Percentiles rank a stretch among this genome's conserved stretches.
Evolutionary conservation across 2,113 vertebrate species (phyloP).

Genomic region (Ornithorhynchus anatinus): DNA sequence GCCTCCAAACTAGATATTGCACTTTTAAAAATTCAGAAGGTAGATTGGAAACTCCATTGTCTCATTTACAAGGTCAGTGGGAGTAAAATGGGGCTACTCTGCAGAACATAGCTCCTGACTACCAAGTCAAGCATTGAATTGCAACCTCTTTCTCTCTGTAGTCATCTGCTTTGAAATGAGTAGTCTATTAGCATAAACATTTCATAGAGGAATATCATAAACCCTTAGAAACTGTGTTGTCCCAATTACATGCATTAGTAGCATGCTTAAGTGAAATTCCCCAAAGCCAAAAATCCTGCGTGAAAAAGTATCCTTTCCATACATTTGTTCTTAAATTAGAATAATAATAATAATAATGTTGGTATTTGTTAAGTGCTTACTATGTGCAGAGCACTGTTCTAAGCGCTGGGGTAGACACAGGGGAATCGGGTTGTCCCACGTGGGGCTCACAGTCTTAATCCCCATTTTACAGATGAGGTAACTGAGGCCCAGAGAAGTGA

Average conservation of each 20-base stretch:
- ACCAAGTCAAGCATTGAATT: not conserved
- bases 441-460: too few relatives aligned
- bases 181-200: slow-evolving; percentile 12
- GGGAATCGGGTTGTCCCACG: too few relatives aligned
- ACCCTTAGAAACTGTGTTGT: slow-evolving; percentile 1
- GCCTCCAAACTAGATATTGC: slow-evolving; percentile 12
- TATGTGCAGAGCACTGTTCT: too few relatives aligned
- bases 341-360: not conserved
- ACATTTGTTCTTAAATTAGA: not conserved
- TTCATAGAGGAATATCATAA: slow-evolving; percentile 15
- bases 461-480: too few relatives aligned
- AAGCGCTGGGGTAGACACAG: too few relatives aligned
- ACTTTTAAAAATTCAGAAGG: slow-evolving; percentile 28
- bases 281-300: not conserved
- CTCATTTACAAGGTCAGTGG: not conserved
- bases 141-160: not conserved
- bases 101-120: not conserved
- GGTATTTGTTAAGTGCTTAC: too few relatives aligned
- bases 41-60: not conserved
- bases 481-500: too few relatives aligned
- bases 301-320: not conserved
- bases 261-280: not conserved
- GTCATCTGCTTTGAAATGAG: not conserved
- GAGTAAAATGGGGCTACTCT: not conserved
- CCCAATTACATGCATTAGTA: not conserved